These are phyloP conservation scores for Bettongia penicillata DNA, from an alignment of 2,113 vertebrate genomes.

Conservation along the genomic window DNA sequence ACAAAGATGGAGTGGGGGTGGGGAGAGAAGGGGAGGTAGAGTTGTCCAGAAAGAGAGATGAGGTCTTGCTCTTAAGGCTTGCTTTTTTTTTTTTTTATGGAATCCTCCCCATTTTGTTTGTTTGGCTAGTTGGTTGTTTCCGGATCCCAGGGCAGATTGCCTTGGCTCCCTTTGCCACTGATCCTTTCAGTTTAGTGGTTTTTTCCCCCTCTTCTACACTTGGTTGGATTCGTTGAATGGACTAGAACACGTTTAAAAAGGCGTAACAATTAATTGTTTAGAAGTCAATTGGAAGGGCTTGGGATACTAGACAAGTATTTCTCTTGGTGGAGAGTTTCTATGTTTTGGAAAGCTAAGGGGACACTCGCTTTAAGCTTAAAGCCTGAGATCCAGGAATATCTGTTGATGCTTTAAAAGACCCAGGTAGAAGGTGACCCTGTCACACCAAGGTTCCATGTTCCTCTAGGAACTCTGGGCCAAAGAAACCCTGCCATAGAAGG, in stretches of 20 bases:
- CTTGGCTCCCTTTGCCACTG: background rate
- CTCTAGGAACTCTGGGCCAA: background rate
- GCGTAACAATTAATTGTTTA: constrained; percentile 19
- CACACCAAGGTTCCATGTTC: background rate
- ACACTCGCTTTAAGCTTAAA: background rate
- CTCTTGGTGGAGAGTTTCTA: constrained; percentile 5
- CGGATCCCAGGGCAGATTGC: background rate
- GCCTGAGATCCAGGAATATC: background rate
- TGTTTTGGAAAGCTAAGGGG: constrained; percentile 2
- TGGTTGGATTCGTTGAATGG: constrained; percentile 5
- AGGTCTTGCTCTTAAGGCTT: background rate
- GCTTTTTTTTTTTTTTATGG: background rate
- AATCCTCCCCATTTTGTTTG: constrained; percentile 44
- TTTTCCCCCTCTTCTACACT: background rate
- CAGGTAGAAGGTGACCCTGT: background rate
- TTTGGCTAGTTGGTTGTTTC: background rate
- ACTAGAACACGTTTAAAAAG: constrained; percentile 16
- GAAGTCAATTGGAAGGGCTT: constrained; percentile 29
- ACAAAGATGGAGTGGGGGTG: background rate
- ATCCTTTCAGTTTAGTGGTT: background rate
- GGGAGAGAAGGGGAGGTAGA: constrained; percentile 25
- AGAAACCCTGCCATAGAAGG: background rate
- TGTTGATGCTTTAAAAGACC: constrained; percentile 35
- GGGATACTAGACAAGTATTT: constrained; percentile 22
- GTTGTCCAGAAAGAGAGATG: constrained; percentile 25